Percentiles rank a stretch among this genome's conserved stretches.
These are phyloP conservation scores for Vireo altiloquus DNA, from an alignment of 2,113 vertebrate genomes.

Conservation along the genomic window DNA sequence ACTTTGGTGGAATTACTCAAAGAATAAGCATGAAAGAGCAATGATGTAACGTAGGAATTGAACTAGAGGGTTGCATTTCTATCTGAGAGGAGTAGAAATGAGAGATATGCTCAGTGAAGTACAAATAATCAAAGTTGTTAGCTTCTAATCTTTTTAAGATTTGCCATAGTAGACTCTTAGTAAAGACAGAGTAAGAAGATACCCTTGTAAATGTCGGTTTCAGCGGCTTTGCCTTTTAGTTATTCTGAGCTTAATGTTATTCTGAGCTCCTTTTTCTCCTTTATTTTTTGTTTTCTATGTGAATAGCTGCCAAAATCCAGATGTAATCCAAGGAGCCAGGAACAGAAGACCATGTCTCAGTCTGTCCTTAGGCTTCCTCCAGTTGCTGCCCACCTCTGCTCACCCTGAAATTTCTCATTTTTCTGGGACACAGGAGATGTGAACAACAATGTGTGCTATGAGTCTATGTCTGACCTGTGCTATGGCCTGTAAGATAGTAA, in stretches of 20 bases:
- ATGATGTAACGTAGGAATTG: neutral
- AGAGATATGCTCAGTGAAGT: neutral
- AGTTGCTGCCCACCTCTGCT: neutral
- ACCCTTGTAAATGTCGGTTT: neutral
- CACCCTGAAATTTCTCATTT: neutral
- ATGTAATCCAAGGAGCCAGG: neutral
- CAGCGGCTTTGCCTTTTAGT: neutral
- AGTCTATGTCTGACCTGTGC: neutral
- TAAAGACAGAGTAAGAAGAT: neutral
- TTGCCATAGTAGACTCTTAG: neutral
- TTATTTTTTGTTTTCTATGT: neutral
- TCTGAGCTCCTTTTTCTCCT: neutral
- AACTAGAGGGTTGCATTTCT: fast-evolving
- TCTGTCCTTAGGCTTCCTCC: neutral
- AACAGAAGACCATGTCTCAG: neutral
- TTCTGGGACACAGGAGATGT: neutral
- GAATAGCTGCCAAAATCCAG: neutral
- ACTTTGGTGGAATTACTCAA: neutral
- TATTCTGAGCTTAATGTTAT: neutral
- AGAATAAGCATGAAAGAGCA: neutral
- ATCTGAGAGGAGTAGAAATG: neutral
- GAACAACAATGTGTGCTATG: neutral
- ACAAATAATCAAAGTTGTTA: neutral
- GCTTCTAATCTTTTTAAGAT: neutral
- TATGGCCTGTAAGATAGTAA: neutral